These are phyloP conservation scores for Caloenas nicobarica DNA, from an alignment of 2,113 vertebrate species.

Conservation along the genomic window DNA sequence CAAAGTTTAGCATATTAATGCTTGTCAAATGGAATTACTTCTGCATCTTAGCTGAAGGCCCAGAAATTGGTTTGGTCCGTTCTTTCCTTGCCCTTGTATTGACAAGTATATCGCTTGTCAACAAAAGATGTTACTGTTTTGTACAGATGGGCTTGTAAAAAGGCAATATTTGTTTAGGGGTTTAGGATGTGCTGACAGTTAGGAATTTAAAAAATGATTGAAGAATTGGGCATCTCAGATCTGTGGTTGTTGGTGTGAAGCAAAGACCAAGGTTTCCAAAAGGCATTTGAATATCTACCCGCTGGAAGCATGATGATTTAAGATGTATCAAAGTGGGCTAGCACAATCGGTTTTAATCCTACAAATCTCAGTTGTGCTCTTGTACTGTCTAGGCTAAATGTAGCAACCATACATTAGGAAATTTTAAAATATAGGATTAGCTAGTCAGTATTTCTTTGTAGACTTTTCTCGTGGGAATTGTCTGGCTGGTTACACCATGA, in stretches of 20 bases:
- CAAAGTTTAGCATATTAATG: background rate
- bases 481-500: background rate
- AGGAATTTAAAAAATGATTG: background rate
- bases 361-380: background rate
- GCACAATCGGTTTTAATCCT: background rate
- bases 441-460: background rate
- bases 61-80: background rate
- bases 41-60: background rate
- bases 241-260: background rate
- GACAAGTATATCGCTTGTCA: background rate
- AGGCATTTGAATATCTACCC: background rate
- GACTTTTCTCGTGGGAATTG: slow-evolving; percentile 27
- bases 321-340: background rate
- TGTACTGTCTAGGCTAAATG: background rate
- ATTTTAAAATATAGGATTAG: background rate
- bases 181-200: background rate
- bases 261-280: background rate
- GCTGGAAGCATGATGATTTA: background rate
- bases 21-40: slow-evolving; percentile 7
- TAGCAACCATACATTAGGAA: background rate
- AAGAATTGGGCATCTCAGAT: background rate
- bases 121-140: background rate
- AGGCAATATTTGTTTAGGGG: background rate
- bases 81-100: background rate
- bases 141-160: background rate